Conservation (phyloP, 1,140 invertebrate species). For the Drosophila fuyamai region DNA sequence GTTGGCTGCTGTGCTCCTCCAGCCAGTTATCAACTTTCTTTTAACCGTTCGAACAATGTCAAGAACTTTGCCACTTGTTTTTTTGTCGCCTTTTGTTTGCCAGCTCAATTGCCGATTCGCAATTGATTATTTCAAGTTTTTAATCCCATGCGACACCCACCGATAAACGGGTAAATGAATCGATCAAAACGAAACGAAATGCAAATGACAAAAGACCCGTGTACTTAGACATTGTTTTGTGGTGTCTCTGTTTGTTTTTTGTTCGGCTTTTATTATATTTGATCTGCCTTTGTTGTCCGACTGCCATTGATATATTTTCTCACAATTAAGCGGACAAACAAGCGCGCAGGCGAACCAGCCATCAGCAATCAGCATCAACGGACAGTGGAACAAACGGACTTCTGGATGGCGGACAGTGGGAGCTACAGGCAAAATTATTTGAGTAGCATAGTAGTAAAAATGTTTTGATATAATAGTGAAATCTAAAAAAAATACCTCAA, state of each 20-base stretch:
- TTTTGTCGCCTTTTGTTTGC: slow-evolving; percentile 15
- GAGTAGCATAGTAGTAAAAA: not conserved
- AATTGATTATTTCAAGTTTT: slow-evolving; percentile 59
- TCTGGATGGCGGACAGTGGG: slow-evolving; percentile 1
- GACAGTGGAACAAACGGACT: slow-evolving; percentile 9
- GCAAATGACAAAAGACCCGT: slow-evolving; percentile 55
- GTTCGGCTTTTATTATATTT: slow-evolving; percentile 2
- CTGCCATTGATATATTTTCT: slow-evolving; percentile 64
- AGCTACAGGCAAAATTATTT: not conserved
- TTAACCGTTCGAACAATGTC: slow-evolving; percentile 73
- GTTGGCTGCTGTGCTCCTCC: slow-evolving; percentile 11
- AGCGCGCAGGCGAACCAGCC: slow-evolving; percentile 69
- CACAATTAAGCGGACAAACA: slow-evolving; percentile 71
- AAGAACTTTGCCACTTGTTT: slow-evolving; percentile 67
- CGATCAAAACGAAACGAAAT: slow-evolving; percentile 44
- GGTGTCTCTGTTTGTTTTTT: slow-evolving; percentile 1
- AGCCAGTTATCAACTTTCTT: slow-evolving; percentile 59
- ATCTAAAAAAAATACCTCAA: no score
- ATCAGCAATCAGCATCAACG: slow-evolving; percentile 55
- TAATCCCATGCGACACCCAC: slow-evolving; percentile 54
- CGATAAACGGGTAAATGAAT: slow-evolving; percentile 28
- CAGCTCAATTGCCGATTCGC: slow-evolving; percentile 25
- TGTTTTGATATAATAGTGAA: no score
- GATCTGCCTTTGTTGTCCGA: slow-evolving; percentile 27
- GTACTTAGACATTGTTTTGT: slow-evolving; percentile 39